phyloP scores from a whole-genome alignment of 2,888 invertebrate species.

The Ashinkailepas kermadecensis region DNA sequence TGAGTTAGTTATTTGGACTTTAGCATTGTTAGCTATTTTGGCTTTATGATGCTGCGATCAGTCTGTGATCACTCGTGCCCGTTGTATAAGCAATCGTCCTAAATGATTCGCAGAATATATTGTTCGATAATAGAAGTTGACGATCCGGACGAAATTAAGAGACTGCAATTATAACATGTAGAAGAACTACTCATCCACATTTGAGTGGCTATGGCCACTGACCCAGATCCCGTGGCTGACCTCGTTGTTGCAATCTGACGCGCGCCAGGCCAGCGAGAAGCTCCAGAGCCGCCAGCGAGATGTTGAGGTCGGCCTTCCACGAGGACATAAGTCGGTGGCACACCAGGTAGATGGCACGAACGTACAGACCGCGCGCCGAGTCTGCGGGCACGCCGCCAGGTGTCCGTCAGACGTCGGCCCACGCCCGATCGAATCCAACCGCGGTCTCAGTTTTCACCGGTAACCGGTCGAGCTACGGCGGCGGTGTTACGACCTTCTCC shows the following conservation, averaged over 20 bases:
- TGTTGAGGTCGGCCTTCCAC: constrained; percentile 91
- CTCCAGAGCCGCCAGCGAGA: constrained; percentile 87
- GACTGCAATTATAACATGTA: too few relatives aligned
- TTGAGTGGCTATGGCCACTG: too few relatives aligned
- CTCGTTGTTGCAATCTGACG: constrained; percentile 79
- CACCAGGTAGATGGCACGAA: constrained; percentile 84
- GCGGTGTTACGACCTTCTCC: too few relatives aligned
- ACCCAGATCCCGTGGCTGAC: constrained; percentile 46
- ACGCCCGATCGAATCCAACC: neutral
- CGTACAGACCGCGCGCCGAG: constrained; percentile 79
- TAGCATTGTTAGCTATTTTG: too few relatives aligned
- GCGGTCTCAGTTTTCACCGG: neutral
- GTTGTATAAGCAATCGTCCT: too few relatives aligned
- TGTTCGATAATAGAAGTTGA: too few relatives aligned
- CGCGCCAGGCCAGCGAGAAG: constrained; percentile 82
- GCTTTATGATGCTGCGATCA: too few relatives aligned
- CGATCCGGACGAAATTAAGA: too few relatives aligned
- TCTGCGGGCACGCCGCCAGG: constrained; percentile 48
- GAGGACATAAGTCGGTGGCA: constrained; percentile 91
- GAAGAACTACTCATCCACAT: too few relatives aligned
- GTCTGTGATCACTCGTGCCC: too few relatives aligned
- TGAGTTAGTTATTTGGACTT: too few relatives aligned
- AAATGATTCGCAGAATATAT: too few relatives aligned
- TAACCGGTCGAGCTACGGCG: neutral
- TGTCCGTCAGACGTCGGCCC: constrained; percentile 7